A percentile compares a stretch with the other conserved stretches of the same genome.
Conservation (phyloP, 2,888 invertebrate species). For the Iselma pallidipennis region DNA sequence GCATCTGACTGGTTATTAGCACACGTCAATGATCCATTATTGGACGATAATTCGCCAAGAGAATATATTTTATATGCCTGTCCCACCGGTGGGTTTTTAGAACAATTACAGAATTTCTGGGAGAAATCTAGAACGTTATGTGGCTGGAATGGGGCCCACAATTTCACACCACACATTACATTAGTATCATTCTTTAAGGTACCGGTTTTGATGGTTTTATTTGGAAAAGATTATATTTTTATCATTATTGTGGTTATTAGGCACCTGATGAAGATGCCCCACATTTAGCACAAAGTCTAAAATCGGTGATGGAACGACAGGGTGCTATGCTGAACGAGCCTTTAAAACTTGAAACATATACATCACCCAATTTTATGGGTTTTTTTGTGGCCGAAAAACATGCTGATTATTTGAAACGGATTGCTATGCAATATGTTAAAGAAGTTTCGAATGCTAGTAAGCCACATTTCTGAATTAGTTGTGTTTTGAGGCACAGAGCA, state of each 20-base stretch:
- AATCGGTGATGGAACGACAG: conserved; percentile 73
- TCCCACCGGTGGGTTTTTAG: conserved; percentile 75
- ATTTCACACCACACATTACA: conserved; percentile 88
- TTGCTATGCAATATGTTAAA: conserved; percentile 80
- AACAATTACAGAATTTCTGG: conserved; percentile 78
- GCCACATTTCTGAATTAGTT: conserved; percentile 36
- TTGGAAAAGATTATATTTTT: neutral
- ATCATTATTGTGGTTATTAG: conserved; percentile 54
- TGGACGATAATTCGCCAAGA: conserved; percentile 76
- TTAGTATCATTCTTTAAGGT: conserved; percentile 88
- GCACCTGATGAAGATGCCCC: conserved; percentile 75
- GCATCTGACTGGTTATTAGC: conserved; percentile 91
- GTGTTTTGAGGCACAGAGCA: too few species aligned
- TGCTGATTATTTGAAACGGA: conserved; percentile 77
- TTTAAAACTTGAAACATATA: conserved; percentile 77
- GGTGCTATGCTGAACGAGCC: conserved; percentile 69
- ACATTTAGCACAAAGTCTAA: conserved; percentile 70
- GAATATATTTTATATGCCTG: conserved; percentile 89
- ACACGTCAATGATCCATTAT: conserved; percentile 81
- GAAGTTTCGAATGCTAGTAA: conserved; percentile 76
- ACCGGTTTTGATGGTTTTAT: conserved; percentile 29
- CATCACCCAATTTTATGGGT: conserved; percentile 89
- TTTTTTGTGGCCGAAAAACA: conserved; percentile 83
- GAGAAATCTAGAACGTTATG: conserved; percentile 71
- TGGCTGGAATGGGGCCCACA: conserved; percentile 90